A percentile compares a stretch with the other conserved stretches of the same genome.
phyloP scores from a whole-genome alignment of 2,797 vertebrate species.

The Percopsis omiscomaycus region DNA sequence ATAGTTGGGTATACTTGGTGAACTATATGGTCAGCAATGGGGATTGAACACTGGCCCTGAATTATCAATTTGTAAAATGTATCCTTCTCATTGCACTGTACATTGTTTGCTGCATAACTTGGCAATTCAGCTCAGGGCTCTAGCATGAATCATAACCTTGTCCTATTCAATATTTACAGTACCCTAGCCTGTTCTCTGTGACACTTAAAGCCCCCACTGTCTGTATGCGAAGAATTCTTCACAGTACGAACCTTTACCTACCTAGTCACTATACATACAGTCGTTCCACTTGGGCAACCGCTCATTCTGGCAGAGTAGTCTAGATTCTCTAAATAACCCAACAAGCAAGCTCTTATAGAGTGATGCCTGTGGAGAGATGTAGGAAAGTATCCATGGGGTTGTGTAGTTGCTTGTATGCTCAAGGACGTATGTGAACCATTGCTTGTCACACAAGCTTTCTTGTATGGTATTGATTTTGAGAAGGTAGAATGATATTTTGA shows the following conservation, averaged over 20 bases:
- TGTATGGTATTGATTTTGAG: too few species aligned
- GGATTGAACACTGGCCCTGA: too few species aligned
- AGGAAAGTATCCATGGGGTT: constrained; percentile 30
- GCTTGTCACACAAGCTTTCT: too few species aligned
- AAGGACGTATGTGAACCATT: constrained; percentile 25
- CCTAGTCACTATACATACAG: constrained; percentile 14
- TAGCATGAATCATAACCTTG: constrained; percentile 62
- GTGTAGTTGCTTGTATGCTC: constrained; percentile 37
- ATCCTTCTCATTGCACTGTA: constrained; percentile 36
- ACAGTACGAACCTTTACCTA: constrained; percentile 53
- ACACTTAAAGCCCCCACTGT: constrained; percentile 60
- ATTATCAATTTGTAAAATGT: neutral
- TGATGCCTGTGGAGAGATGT: constrained; percentile 32
- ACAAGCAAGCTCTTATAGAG: constrained; percentile 46
- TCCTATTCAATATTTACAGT: constrained; percentile 57
- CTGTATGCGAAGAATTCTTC: constrained; percentile 37
- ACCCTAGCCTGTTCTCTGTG: constrained; percentile 47
- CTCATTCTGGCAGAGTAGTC: constrained; percentile 3
- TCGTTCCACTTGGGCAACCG: constrained; percentile 37
- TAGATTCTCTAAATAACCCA: constrained; percentile 33
- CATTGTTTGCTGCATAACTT: neutral
- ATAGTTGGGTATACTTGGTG: too few species aligned
- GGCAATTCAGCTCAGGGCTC: constrained; percentile 38
- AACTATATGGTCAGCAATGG: too few species aligned
- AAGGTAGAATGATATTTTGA: too few species aligned